Base-by-base conservation (phyloP, 2,888 invertebrate species). In the Stenurella melanura region DNA sequence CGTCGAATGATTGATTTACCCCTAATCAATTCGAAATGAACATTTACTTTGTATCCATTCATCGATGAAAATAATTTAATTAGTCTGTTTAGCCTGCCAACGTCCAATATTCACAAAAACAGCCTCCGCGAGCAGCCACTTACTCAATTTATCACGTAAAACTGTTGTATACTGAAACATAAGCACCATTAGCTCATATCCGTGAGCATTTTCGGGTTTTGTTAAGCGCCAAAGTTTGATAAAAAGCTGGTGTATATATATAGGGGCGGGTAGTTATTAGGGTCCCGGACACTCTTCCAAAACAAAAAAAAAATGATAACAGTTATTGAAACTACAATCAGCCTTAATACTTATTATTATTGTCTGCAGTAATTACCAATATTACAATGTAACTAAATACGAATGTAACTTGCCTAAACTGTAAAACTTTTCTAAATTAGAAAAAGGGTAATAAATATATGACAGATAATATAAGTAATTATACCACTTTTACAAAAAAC, bases 11-110 rank as follows among this genome's bases (percentile, higher is more conserved):
- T 61, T 61, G 61, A 61, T 61, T 61, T 61, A 61, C 30, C 34
- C 61, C 12, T n/a, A 61, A 61, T 61, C 61, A 61, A 30, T 21
- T 61, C 61, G 61, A 21, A 30, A 61, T 30, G 30, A 61, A 30
- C 26, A 61, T 21, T 30, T 61, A 61, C 61, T 21, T 21, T 61
- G n/a, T 61, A 30, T 30, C 61, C 61, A 30, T 30, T 61, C 61
- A 61, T 61, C 61, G 61, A 61, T 61, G 61, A 61, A 61, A 61
- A 61, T 61, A 21, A 30, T 61, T 61, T 61, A 61, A 61, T 61
- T 61, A 61, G 21, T 26, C 21, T 21, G 58, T 26, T 58, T 26
- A 61, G 26, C 1, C 61, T 21, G 61, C 26, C 26, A 30, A 26
- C 61, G 26, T n/a, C 61, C 58, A 30, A 17, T n/a, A 30, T 61